phyloP scores from a whole-genome alignment of 2,113 vertebrate genomes.

The Rhinopithecus roxellana region DNA sequence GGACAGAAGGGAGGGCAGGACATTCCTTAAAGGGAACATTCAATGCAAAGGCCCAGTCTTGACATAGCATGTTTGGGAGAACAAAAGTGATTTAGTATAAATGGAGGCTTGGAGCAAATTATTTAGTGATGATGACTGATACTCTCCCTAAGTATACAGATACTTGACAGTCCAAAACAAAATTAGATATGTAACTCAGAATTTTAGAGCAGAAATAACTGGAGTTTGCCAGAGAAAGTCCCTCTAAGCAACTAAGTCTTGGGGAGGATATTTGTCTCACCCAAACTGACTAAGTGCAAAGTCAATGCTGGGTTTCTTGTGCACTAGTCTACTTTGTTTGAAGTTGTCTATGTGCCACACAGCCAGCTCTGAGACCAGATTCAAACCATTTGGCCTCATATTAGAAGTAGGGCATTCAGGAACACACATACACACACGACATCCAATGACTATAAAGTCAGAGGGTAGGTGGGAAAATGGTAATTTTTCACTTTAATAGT shows the following conservation, averaged over 20 bases:
- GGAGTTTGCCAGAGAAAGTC: neutral
- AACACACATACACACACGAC: too few species aligned
- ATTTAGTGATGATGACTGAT: neutral
- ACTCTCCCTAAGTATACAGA: neutral
- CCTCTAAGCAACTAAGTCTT: neutral
- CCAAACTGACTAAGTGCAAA: neutral
- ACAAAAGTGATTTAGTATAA: neutral
- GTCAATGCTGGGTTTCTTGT: neutral
- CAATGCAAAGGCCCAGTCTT: neutral
- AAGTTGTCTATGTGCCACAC: neutral
- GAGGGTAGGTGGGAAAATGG: neutral
- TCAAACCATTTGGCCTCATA: neutral
- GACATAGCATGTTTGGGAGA: neutral
- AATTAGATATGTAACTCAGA: neutral
- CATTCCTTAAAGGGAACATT: neutral
- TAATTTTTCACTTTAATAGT: neutral
- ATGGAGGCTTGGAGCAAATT: neutral
- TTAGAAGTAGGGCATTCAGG: neutral
- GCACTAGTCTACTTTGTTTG: neutral
- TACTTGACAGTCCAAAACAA: slow-evolving; percentile 17
- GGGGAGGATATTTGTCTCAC: neutral
- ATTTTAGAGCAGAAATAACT: neutral
- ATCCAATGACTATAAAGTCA: neutral
- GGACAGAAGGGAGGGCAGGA: neutral
- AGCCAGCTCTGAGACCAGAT: neutral